Evolutionary conservation across 2,888 invertebrate genomes (phyloP).

Genomic region (Zhengitettix transpicula): DNA sequence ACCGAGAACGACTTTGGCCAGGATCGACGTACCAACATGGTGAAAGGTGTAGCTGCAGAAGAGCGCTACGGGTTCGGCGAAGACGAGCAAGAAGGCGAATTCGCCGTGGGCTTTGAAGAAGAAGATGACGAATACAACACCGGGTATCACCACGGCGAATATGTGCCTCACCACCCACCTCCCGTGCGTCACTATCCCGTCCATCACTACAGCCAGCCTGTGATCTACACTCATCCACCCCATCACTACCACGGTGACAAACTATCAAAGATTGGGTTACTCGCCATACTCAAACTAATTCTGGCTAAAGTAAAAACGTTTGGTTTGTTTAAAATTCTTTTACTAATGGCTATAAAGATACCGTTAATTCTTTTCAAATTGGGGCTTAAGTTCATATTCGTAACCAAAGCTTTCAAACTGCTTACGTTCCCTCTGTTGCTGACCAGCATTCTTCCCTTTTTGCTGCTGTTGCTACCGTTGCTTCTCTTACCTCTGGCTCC

Average conservation of each 20-base stretch:
- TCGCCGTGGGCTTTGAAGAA: neutral
- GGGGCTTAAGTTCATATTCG: slow-evolving; percentile 7
- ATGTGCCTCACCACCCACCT: too few species aligned
- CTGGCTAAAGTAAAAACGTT: slow-evolving; percentile 7
- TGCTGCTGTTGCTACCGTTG: slow-evolving; percentile 5
- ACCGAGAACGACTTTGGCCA: neutral
- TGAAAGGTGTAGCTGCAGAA: neutral
- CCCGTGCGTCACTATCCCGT: neutral
- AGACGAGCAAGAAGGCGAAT: neutral
- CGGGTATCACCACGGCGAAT: too few species aligned
- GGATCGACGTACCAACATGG: neutral
- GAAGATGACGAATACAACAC: neutral
- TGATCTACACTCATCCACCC: neutral
- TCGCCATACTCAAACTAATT: slow-evolving; percentile 8
- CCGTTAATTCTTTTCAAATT: slow-evolving; percentile 6
- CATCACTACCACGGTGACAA: slow-evolving; percentile 1
- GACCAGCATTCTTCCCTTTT: slow-evolving; percentile 2
- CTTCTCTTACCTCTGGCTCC: slow-evolving; percentile 3
- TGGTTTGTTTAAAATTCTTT: slow-evolving; percentile 4
- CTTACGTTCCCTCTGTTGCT: slow-evolving; percentile 3
- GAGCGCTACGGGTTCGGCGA: neutral
- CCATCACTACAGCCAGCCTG: neutral
- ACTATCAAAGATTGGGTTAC: slow-evolving; percentile 6
- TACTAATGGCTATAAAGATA: slow-evolving; percentile 5
- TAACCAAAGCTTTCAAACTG: slow-evolving; percentile 6